Evolutionary conservation across 1,140 invertebrate genomes (phyloP), one percentile per base, ranked within the genome.

Genomic region (Phocides pigmalion): DNA sequence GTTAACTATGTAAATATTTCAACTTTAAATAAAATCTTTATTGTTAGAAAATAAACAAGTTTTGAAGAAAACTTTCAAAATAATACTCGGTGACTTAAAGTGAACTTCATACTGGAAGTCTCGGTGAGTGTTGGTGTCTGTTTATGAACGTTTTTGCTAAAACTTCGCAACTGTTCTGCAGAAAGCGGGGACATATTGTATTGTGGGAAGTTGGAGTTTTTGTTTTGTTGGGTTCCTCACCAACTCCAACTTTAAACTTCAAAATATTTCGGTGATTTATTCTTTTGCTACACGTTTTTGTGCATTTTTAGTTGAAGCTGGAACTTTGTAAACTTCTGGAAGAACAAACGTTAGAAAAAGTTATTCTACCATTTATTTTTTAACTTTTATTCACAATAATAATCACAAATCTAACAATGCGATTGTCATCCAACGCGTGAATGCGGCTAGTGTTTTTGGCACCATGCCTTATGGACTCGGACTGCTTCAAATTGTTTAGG

Each of bases 41-140:
- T n/a, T n/a, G n/a, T n/a, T n/a, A n/a, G n/a, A 49, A 16, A 12
- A 49, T 25, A 25, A 32, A 49, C n/a, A 20, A 49, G 12, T 49
- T 28, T 2, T 3, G 9, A 37, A 12, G 9, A 1, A 54, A 20
- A 11, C 41, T 6, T 54, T 20, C 20, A 37, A 54, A 37, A 54
- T 54, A 54, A 20, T 54, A 20, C 17, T 39, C 17, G 22, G 32
- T 41, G 12, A 54, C 28, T 37, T 53, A 5, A 39, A 39, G 1
- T 17, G 50, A 41, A 54, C 16, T 54, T 54, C 16, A 54, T 2
- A 53, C 51, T 50, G 6, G 2, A 49, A 49, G 32, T 39, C 32
- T 53, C 11, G 19, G 20, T 49, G 46, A 19, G 28, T 16, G 50
- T 32, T 37, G 1, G 28, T 53, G 50, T 51, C 32, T 53, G 50